Evolutionary conservation across 2,888 invertebrate species (phyloP), one percentile per base, ranked within the genome.

Genomic region (Opisthograptis luteolata): DNA sequence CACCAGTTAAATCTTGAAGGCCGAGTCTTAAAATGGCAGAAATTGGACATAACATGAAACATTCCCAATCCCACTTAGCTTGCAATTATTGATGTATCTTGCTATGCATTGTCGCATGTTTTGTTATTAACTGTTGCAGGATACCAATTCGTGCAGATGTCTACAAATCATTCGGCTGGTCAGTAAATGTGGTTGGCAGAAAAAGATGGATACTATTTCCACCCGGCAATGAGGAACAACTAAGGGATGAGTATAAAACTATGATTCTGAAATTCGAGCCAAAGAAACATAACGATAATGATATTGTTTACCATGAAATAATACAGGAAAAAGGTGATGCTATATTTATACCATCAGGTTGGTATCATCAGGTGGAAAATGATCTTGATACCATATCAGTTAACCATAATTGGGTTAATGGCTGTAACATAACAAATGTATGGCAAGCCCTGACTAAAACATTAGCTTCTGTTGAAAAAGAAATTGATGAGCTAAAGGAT

Each of bases 351-450:
- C n/a, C n/a, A n/a, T n/a, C n/a, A n/a, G n/a, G n/a, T n/a, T n/a
- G n/a, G n/a, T n/a, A n/a, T n/a, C n/a, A n/a, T n/a, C n/a, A n/a
- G n/a, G n/a, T n/a, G n/a, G n/a, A n/a, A n/a, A n/a, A n/a, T n/a
- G n/a, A n/a, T n/a, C n/a, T n/a, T n/a, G n/a, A n/a, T n/a, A 97
- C 98, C 19, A 96, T 99, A 70, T 99, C 99, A 0, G 93, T 99
- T 34, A 99, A 99, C 84, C 99, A 99, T 79, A 99, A 99, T 80
- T 99, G 98, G 97, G 93, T 98, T 49, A 99, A 99, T 91, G 96
- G 94, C 0, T 96, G 96, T 70, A 99, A 98, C 76, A 91, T 98
- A 55, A 79, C 91, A 47, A 79, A 85, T 30, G 93, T 97, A 67
- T 97, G 96, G 95, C 67, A 83, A 0, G 93, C 94, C 34, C 81